Conservation (phyloP, 2,888 invertebrate genomes). For the Xylota segnis region DNA sequence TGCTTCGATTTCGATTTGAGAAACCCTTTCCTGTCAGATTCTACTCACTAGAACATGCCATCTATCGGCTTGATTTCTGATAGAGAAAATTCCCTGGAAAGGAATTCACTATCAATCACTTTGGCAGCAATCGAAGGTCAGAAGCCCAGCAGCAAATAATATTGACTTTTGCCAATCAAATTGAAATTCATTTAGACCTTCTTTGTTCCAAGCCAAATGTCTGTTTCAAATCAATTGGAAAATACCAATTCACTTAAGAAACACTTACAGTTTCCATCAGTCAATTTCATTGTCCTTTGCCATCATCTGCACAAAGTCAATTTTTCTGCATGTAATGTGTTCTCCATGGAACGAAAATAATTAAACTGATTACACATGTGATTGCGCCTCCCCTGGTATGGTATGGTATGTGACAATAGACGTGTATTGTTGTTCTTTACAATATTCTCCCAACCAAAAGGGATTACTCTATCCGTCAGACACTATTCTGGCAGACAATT, state of each 20-base stretch:
- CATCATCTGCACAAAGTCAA: conserved; percentile 2
- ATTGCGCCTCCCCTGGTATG: conserved; percentile 3
- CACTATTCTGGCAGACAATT: neutral
- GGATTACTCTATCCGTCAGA: neutral
- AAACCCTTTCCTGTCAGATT: too few relatives aligned
- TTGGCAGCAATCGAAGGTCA: too few relatives aligned
- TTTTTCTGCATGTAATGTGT: neutral
- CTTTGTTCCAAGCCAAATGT: neutral
- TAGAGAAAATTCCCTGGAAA: too few relatives aligned
- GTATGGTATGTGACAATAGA: conserved; percentile 1
- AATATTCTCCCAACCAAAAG: neutral
- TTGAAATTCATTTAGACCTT: neutral
- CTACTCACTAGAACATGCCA: too few relatives aligned
- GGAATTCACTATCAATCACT: too few relatives aligned
- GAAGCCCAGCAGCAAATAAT: neutral
- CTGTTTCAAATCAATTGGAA: neutral
- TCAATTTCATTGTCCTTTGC: neutral
- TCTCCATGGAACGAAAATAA: conserved; percentile 4
- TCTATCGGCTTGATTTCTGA: too few relatives aligned
- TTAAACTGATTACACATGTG: conserved; percentile 26
- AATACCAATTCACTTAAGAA: neutral
- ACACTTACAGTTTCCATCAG: neutral
- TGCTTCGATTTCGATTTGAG: too few relatives aligned
- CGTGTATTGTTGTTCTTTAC: neutral
- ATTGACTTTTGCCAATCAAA: neutral